Evolutionary conservation across 2,888 invertebrate genomes (phyloP).

Genomic region (Drosophila pseudotakahashii): DNA sequence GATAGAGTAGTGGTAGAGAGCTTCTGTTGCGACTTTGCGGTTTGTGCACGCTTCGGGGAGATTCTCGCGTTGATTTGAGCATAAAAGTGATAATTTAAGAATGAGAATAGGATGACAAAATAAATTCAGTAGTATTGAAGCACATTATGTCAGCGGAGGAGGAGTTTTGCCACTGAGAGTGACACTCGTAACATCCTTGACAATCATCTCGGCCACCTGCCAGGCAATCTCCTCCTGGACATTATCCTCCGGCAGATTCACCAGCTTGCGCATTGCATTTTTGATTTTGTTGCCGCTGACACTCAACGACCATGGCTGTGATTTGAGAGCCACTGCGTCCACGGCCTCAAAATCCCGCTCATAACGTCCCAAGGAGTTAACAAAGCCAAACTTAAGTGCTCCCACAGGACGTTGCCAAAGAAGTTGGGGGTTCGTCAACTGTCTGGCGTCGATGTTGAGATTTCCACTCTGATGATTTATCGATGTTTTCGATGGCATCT

Average conservation of each 20-base stretch:
- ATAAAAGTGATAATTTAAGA: conserved; percentile 35
- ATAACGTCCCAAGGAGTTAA: conserved; percentile 95
- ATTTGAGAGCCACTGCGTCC: conserved; percentile 57
- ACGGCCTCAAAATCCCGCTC: conserved; percentile 92
- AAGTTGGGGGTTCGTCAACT: conserved; percentile 94
- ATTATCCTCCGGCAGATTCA: conserved; percentile 93
- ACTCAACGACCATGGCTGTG: conserved; percentile 80
- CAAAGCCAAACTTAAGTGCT: conserved; percentile 93
- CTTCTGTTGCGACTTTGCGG: conserved; percentile 26
- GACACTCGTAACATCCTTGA: conserved; percentile 96
- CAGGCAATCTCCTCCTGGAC: conserved; percentile 98
- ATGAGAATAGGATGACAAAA: conserved; percentile 6
- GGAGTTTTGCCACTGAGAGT: conserved; percentile 84
- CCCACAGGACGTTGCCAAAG: conserved; percentile 92
- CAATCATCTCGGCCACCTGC: conserved; percentile 98
- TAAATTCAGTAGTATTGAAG: conserved; percentile 17
- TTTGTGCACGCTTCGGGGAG: conserved; percentile 34
- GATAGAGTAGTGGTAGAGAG: conserved; percentile 25
- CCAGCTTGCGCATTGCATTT: conserved; percentile 90
- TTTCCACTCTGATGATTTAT: conserved; percentile 85
- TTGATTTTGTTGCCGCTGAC: conserved; percentile 73
- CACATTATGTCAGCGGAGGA: conserved; percentile 8
- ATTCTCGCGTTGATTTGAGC: conserved; percentile 65
- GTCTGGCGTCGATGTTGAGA: conserved; percentile 92
- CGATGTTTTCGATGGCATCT: conserved; percentile 45